Conservation (phyloP, 1,140 invertebrate genomes). For the Neodiprion pinetum region DNA sequence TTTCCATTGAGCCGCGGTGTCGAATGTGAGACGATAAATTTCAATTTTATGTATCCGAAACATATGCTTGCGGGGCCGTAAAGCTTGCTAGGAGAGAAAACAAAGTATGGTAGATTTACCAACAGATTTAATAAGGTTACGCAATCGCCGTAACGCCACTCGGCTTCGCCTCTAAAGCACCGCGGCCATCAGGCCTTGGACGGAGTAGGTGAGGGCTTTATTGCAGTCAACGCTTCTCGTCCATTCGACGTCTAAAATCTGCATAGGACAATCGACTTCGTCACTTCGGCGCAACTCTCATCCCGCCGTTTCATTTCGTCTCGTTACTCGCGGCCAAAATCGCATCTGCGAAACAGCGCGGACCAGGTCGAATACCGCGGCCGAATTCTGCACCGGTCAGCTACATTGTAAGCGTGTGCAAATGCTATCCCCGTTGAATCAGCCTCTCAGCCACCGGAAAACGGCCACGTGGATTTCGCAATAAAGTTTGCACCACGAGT, state of each 20-base stretch:
- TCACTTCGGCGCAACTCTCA: background rate
- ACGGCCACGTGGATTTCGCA: background rate
- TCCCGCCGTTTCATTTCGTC: background rate
- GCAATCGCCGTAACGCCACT: background rate
- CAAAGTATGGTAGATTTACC: background rate
- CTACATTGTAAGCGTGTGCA: background rate
- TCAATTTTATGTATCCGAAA: background rate
- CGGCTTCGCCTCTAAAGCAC: background rate
- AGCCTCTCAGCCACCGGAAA: background rate
- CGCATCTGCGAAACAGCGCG: background rate
- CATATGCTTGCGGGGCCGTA: background rate
- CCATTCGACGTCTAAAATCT: background rate
- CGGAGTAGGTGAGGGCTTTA: background rate
- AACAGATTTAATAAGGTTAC: constrained; percentile 8
- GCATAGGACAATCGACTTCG: background rate
- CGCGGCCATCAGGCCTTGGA: background rate
- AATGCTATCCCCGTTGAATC: background rate
- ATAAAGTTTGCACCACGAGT: background rate
- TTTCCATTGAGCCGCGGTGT: background rate
- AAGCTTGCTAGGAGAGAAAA: constrained; percentile 2
- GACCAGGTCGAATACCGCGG: background rate
- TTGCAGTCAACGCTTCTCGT: background rate
- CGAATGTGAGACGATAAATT: constrained; percentile 1
- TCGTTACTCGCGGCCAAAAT: background rate
- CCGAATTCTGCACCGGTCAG: background rate